phyloP scores from a whole-genome alignment of 2,113 vertebrate genomes.

The Gallinago undulata region DNA sequence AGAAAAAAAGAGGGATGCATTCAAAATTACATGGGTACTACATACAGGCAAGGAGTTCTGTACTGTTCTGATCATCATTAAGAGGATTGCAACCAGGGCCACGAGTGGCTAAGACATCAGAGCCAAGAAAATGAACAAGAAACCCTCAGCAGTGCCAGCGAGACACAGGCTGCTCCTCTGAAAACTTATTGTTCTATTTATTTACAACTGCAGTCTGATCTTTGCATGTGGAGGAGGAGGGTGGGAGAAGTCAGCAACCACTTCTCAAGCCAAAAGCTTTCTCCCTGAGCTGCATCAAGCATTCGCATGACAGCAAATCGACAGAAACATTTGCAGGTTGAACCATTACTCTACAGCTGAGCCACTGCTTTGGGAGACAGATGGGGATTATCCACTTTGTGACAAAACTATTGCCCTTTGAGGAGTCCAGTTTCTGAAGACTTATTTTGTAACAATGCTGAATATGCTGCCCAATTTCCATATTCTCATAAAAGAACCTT shows the following conservation, averaged over 20 bases:
- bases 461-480: background rate
- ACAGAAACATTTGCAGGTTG: background rate
- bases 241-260: background rate
- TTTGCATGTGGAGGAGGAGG: background rate
- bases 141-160: background rate
- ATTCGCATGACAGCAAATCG: background rate
- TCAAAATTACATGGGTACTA: background rate
- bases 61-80: accelerated
- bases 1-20: background rate
- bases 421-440: background rate
- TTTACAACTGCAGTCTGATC: background rate
- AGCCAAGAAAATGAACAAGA: background rate
- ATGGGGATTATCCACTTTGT: background rate
- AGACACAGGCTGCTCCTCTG: background rate
- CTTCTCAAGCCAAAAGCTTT: background rate
- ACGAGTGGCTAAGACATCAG: background rate
- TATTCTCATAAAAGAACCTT: background rate
- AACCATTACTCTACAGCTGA: background rate
- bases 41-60: background rate
- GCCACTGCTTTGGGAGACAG: background rate
- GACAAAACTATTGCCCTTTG: background rate
- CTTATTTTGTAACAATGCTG: background rate
- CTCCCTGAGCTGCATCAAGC: background rate
- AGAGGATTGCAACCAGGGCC: background rate
- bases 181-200: background rate